Evolutionary conservation across 2,113 vertebrate genomes (phyloP).

Genomic region (Raja brachyura): DNA sequence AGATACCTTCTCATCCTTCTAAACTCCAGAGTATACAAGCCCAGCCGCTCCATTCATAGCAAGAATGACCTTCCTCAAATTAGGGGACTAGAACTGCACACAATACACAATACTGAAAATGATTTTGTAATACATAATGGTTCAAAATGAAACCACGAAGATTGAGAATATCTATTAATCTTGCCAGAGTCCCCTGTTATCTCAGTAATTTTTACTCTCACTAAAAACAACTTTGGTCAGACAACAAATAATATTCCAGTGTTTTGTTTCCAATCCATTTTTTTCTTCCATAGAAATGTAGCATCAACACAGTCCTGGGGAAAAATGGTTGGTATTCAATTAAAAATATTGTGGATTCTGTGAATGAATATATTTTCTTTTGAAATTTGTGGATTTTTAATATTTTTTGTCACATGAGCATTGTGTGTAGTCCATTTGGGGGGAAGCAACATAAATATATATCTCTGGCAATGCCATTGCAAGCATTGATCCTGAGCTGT

Average conservation of each 20-base stretch:
- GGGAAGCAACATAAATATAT: background rate
- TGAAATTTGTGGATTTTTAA: background rate
- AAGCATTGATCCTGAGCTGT: background rate
- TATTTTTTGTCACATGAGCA: background rate
- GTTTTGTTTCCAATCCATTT: background rate
- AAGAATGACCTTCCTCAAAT: no score
- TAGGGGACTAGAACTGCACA: no score
- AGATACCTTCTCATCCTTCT: no score
- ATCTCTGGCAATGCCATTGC: background rate
- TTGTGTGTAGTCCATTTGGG: background rate
- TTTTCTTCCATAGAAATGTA: no score
- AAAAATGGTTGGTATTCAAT: no score
- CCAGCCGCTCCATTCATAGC: no score
- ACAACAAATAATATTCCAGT: background rate
- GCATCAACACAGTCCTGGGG: no score
- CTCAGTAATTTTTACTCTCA: no score
- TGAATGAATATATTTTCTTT: background rate
- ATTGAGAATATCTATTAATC: background rate
- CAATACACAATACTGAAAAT: background rate
- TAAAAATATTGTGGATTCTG: no score
- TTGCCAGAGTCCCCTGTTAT: background rate
- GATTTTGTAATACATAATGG: background rate
- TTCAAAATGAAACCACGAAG: background rate
- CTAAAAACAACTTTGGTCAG: background rate
- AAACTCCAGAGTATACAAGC: no score